Percentiles rank a stretch among this genome's conserved stretches.
phyloP scores from a whole-genome alignment of 2,888 invertebrate genomes.

The Eupithecia inturbata region DNA sequence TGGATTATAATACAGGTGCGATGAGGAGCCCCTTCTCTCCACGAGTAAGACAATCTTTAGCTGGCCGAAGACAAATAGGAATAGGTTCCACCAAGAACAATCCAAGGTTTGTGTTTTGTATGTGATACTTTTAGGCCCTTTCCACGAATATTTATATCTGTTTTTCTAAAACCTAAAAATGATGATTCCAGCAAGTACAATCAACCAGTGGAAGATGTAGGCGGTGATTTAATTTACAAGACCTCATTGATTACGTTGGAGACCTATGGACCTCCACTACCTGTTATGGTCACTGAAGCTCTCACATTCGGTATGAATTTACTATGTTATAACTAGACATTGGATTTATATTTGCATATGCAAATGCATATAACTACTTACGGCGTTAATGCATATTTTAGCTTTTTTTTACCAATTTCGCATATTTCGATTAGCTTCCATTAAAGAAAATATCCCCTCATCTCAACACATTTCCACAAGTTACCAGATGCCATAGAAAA shows the following conservation, averaged over 20 bases:
- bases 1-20: slow-evolving; percentile 75
- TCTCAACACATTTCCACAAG: too few species aligned
- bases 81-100: slow-evolving; percentile 68
- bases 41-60: slow-evolving; percentile 69
- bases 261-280: slow-evolving; percentile 91
- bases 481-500: too few species aligned
- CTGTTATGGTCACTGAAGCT: slow-evolving; percentile 95
- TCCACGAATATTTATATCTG: not conserved
- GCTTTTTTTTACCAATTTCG: too few species aligned
- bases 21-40: slow-evolving; percentile 78
- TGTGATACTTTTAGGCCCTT: not conserved
- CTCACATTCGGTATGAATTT: slow-evolving; percentile 86
- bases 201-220: slow-evolving; percentile 58
- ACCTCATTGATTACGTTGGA: slow-evolving; percentile 90
- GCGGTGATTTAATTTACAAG: slow-evolving; percentile 90
- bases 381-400: too few species aligned
- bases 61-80: slow-evolving; percentile 68
- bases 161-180: not conserved
- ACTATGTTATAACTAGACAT: too few species aligned
- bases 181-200: slow-evolving; percentile 62
- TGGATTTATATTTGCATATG: too few species aligned
- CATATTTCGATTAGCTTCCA: too few species aligned
- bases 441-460: too few species aligned
- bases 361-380: too few species aligned
- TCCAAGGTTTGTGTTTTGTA: slow-evolving; percentile 57